These are phyloP conservation scores for Dione juno DNA, from an alignment of 2,888 invertebrate species.

Conservation along the genomic window DNA sequence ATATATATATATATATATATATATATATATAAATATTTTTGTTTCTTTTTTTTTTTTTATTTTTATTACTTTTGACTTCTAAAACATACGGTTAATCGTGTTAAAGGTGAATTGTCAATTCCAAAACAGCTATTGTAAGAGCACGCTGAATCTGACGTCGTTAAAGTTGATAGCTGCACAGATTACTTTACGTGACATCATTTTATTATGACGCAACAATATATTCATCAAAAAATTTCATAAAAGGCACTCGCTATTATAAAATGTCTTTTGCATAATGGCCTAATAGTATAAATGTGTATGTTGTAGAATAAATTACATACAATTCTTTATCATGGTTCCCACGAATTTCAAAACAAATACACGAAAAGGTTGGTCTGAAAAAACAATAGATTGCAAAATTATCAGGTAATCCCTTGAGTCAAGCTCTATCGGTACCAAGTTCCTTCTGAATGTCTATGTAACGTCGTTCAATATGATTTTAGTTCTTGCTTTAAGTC, in stretches of 20 bases:
- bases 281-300: background rate
- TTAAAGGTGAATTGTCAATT: slow-evolving; percentile 38
- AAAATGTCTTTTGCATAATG: slow-evolving; percentile 12
- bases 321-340: slow-evolving; percentile 21
- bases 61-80: background rate
- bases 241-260: slow-evolving; percentile 50
- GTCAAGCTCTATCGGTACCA: slow-evolving; percentile 48
- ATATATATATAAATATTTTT: background rate
- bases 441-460: slow-evolving; percentile 44
- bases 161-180: slow-evolving; percentile 54
- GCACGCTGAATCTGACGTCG: slow-evolving; percentile 48
- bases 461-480: slow-evolving; percentile 29
- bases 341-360: slow-evolving; percentile 23
- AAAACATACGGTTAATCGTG: slow-evolving; percentile 12
- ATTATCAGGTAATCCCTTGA: slow-evolving; percentile 58
- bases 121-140: slow-evolving; percentile 45
- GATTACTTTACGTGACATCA: slow-evolving; percentile 51
- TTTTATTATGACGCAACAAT: slow-evolving; percentile 48
- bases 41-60: no score
- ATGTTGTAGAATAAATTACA: slow-evolving; percentile 12
- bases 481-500: slow-evolving; percentile 23
- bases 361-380: slow-evolving; percentile 25
- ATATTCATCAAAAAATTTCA: slow-evolving; percentile 58
- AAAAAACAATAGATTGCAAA: slow-evolving; percentile 39
- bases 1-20: background rate